Evolutionary conservation across 2,888 invertebrate genomes (phyloP), one percentile per base, ranked within the genome.

Genomic region (Tinea semifulvella): DNA sequence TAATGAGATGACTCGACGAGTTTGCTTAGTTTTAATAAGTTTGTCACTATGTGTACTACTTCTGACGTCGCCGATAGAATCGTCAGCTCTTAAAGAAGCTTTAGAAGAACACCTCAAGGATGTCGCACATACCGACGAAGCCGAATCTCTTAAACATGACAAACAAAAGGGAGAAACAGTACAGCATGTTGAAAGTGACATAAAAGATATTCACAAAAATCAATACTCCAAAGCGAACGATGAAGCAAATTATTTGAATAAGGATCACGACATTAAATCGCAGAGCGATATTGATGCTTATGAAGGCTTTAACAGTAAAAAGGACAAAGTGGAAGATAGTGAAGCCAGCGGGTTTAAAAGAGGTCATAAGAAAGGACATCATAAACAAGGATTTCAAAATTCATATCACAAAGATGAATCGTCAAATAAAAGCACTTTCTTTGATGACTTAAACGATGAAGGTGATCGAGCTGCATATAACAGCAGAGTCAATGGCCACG

Each of bases 331-430:
- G 1, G 80, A 82, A 51, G 77, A 77, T 39, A 75, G 65, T 46
- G 63, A 69, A 45, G 64, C 76, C 0, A 61, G 61, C 10, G 76
- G 79, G 8, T 74, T 54, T 44, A 82, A 82, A 51, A 68, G 73
- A 45, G 83, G 76, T 1, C 85, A 88, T 50, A 87, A 87, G 55
- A 88, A 88, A 58, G 88, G 88, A 2, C 88, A 88, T 51, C 87
- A 86, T 52, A 86, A 87, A 46, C 84, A 86, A 50, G 89, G 89
- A 13, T 89, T 87, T 58, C 85, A 84, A 53, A 88, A 88, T 55
- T 84, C 84, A 10, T 89, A 89, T 54, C 86, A 87, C 54, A 89
- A 88, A 61, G 88, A 89, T 52, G 88, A 89, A 57, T 85, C 85
- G 8, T 88, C 87, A 0, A 86, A 85, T 55, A 88, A 87, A 53